Percentiles rank a stretch among this genome's conserved stretches.
Conservation (phyloP, 2,113 vertebrate genomes). For the Nibea coibor region DNA sequence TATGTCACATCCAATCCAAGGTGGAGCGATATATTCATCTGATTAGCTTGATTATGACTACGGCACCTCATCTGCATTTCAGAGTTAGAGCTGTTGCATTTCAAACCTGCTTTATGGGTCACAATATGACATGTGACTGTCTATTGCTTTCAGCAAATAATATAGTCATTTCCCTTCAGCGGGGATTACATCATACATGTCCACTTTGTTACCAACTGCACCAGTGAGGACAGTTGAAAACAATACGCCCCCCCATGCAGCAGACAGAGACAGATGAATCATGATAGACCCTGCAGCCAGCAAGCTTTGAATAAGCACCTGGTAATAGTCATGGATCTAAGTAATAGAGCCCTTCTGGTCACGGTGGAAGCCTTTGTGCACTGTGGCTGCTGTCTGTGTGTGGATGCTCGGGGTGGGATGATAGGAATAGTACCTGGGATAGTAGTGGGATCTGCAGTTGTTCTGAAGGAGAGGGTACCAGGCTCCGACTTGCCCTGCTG, state of each 20-base stretch:
- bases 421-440: constrained; percentile 90
- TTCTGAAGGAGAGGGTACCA: constrained; percentile 87
- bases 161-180: too few species aligned
- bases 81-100: constrained; percentile 27
- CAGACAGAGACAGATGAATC: constrained; percentile 24
- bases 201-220: too few species aligned
- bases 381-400: constrained; percentile 51
- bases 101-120: neutral
- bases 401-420: constrained; percentile 40
- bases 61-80: neutral
- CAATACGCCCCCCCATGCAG: neutral
- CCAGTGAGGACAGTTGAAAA: neutral
- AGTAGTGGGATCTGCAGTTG: constrained; percentile 89
- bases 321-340: constrained; percentile 1
- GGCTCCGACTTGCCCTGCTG: constrained; percentile 93
- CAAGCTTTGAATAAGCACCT: constrained; percentile 7
- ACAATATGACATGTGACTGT: too few species aligned
- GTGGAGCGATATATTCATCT: neutral
- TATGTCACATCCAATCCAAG: neutral
- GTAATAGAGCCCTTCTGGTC: constrained; percentile 46
- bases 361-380: constrained; percentile 55
- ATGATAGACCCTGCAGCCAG: constrained; percentile 23
- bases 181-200: too few species aligned
- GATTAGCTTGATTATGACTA: neutral
- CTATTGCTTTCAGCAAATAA: too few species aligned